Percentiles rank a stretch among this genome's conserved stretches.
phyloP scores from a whole-genome alignment of 2,113 vertebrate genomes.

The Astur gentilis region DNA sequence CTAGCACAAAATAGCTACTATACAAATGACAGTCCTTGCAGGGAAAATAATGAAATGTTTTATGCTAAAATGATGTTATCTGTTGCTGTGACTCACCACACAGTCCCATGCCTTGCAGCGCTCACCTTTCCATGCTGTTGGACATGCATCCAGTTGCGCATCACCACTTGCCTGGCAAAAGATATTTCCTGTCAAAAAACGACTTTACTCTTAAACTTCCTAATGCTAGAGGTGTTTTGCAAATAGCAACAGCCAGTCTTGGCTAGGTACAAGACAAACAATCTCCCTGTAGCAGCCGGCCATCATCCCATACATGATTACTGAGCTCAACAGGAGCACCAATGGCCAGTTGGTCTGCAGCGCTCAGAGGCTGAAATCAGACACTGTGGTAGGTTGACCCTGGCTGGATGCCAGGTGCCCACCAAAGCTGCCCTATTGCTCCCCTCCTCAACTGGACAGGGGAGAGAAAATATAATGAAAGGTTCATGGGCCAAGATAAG shows the following conservation, averaged over 20 bases:
- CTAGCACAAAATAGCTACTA: background rate
- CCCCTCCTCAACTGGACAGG: no score
- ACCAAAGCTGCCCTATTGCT: no score
- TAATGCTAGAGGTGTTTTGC: background rate
- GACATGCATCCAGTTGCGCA: background rate
- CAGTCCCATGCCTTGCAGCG: background rate
- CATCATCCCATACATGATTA: fast-evolving
- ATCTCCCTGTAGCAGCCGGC: background rate
- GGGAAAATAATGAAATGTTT: background rate
- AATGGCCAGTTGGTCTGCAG: background rate
- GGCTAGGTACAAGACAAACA: background rate
- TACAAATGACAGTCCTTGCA: background rate
- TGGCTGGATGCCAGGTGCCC: no score
- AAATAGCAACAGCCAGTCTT: background rate
- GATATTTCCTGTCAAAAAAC: background rate
- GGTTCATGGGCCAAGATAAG: no score
- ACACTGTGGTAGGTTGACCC: no score
- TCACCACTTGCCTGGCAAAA: background rate
- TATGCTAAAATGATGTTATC: background rate
- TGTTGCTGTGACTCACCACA: background rate
- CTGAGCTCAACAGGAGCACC: background rate
- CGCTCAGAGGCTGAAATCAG: background rate
- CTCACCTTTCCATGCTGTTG: background rate
- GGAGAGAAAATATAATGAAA: no score
- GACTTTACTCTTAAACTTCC: background rate